A percentile compares a stretch with the other conserved stretches of the same genome.
Conservation (phyloP, 2,113 vertebrate genomes). For the Hippocampus mohnikei region DNA sequence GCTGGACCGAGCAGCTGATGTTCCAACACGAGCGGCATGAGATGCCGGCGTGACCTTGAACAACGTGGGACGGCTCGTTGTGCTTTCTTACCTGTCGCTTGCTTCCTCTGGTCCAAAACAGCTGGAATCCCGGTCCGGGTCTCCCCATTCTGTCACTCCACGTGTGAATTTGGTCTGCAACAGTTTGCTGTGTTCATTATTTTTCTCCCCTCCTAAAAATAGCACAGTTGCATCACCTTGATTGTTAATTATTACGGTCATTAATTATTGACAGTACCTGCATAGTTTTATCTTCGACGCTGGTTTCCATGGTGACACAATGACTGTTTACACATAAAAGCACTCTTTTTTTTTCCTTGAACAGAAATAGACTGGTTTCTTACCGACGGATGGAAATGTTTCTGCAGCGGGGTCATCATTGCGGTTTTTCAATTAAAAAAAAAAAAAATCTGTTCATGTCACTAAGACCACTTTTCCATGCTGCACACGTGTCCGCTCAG, state of each 20-base stretch:
- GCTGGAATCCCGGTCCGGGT: no score
- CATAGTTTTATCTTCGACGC: not conserved
- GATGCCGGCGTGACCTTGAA: not conserved
- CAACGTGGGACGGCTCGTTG: not conserved
- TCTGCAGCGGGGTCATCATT: constrained; percentile 22
- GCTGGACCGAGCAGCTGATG: constrained; percentile 18
- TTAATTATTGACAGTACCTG: not conserved
- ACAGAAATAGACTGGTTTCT: constrained; percentile 17
- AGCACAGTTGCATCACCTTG: no score
- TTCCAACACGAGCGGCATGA: constrained; percentile 8
- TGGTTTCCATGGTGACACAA: not conserved
- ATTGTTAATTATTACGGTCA: not conserved
- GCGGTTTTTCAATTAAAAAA: constrained; percentile 14
- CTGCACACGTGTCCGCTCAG: constrained; percentile 46
- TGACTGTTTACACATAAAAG: constrained; percentile 1
- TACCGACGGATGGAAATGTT: constrained; percentile 22
- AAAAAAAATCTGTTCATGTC: constrained; percentile 29
- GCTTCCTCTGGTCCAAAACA: no score
- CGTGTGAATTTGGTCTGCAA: no score
- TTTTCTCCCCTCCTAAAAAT: no score
- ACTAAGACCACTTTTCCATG: constrained; percentile 47
- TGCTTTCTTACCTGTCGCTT: no score
- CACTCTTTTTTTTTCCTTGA: not conserved
- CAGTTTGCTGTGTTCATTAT: no score
- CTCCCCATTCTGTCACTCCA: no score